Evolutionary conservation across 2,113 vertebrate genomes (phyloP), one percentile per base, ranked within the genome.

Genomic region (Calyptomena viridis): DNA sequence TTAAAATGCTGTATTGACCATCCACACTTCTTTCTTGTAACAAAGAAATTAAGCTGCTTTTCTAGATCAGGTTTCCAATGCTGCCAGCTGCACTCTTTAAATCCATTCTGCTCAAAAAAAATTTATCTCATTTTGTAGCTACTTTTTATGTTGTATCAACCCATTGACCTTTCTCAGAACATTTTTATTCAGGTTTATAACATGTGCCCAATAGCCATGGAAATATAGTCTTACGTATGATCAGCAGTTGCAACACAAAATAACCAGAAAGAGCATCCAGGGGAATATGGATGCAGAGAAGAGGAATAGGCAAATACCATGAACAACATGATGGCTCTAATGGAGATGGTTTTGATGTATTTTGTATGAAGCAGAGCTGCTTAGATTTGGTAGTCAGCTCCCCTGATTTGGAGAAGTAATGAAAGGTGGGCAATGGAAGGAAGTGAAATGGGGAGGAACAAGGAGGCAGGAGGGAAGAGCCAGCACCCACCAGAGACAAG

Each of bases 381-480:
- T 74, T 56, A 16, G 10, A 49, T 78, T 91, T 69, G 46, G 16
- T 59, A 78, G 46, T 40, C 44, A 56, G 22, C 60, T 89, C 19
- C 39, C 28, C 35, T 74, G 59, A 33, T 83, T 60, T 46, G 50
- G 40, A 77, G 59, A 82, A 83, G 25, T 24, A 46, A 56, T 40
- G 76, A 52, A 62, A n/a, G 14, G 56, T 23, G 6, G 5, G 7
- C 49, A 86, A n/a, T 0, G 0, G 13, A 33, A 78, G 39, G 44
- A 64, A 46, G 60, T 40, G 60, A 82, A 49, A 53, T 50, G 60
- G 39, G 49, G 49, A 64, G 39, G 55, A 71, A 8, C 22, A 40
- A 73, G n/a, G 31, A 59, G 35, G 9, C 6, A 24, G 67, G 28
- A 47, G 22, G 21, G 64, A 95, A 60, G 71, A 78, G 71, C 27